These are phyloP conservation scores for Cliona cf. orientalis DNA, from an alignment of 37 sponge, comb jelly and placozoan species.

Conservation along the genomic window DNA sequence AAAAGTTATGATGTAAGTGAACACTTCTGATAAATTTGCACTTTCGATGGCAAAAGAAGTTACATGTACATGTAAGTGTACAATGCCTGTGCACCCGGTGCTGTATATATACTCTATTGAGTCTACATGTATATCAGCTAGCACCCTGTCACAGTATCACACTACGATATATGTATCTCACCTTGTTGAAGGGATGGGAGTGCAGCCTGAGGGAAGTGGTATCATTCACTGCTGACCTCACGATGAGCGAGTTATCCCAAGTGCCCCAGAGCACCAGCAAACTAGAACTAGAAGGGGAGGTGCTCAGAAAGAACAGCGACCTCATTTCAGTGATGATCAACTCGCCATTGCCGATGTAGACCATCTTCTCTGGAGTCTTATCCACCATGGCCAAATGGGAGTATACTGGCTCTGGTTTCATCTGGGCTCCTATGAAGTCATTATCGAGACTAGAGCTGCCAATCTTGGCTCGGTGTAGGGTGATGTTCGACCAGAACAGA, in stretches of 20 bases:
- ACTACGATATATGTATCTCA: constrained; percentile 3
- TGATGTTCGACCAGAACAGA: constrained; percentile 41
- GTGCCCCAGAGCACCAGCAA: constrained; percentile 61
- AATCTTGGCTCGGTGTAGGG: constrained; percentile 22
- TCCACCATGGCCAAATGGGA: not conserved
- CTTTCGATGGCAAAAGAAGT: too few species aligned
- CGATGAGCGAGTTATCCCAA: constrained; percentile 77
- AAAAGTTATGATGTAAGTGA: too few species aligned
- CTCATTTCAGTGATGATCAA: constrained; percentile 44
- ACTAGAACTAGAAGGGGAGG: constrained; percentile 60
- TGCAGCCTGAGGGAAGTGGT: constrained; percentile 28
- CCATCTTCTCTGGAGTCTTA: constrained; percentile 47
- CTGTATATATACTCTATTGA: too few species aligned
- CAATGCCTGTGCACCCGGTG: too few species aligned
- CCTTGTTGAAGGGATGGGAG: constrained; percentile 60
- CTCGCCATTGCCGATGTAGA: constrained; percentile 59
- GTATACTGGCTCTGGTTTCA: constrained; percentile 26
- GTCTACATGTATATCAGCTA: too few species aligned
- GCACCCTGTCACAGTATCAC: not conserved
- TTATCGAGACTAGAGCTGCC: constrained; percentile 28
- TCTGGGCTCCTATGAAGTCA: constrained; percentile 62
- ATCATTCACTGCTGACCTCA: constrained; percentile 44
- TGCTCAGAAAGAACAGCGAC: constrained; percentile 45
- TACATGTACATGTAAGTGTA: too few species aligned
- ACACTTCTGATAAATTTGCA: too few species aligned